phyloP scores from a whole-genome alignment of 2,797 vertebrate genomes.

The Neopelma chrysocephalum region DNA sequence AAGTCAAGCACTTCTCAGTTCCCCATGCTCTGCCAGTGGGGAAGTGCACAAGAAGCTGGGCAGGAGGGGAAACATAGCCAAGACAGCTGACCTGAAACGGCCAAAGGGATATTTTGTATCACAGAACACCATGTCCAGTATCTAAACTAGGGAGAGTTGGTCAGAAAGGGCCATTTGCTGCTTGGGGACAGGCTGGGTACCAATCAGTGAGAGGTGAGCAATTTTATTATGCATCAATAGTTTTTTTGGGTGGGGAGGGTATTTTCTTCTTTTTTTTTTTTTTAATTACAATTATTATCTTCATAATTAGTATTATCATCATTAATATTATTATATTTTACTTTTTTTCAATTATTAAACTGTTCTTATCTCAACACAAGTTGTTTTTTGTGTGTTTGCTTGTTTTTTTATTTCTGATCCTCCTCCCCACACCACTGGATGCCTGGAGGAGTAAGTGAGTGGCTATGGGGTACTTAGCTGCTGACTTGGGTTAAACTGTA shows the following conservation, averaged over 20 bases:
- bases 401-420: background rate
- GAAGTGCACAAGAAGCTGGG: background rate
- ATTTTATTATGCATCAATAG: background rate
- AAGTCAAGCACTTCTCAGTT: background rate
- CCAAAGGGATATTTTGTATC: background rate
- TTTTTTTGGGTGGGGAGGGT: no score
- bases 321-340: background rate
- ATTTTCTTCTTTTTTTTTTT: background rate
- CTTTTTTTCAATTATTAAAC: background rate
- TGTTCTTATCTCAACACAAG: background rate
- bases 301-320: background rate
- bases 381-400: background rate
- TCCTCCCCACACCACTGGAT: background rate
- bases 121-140: rapidly evolving
- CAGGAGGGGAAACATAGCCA: background rate
- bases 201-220: background rate
- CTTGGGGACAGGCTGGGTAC: background rate
- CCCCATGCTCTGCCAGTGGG: background rate
- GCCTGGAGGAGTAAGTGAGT: background rate
- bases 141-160: background rate
- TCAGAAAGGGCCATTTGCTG: background rate
- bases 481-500: background rate
- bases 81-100: background rate
- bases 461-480: background rate
- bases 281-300: background rate